A percentile compares a stretch with the other conserved stretches of the same genome.
Conservation (phyloP, 2,888 invertebrate genomes). For the Drosophila antonietae region DNA sequence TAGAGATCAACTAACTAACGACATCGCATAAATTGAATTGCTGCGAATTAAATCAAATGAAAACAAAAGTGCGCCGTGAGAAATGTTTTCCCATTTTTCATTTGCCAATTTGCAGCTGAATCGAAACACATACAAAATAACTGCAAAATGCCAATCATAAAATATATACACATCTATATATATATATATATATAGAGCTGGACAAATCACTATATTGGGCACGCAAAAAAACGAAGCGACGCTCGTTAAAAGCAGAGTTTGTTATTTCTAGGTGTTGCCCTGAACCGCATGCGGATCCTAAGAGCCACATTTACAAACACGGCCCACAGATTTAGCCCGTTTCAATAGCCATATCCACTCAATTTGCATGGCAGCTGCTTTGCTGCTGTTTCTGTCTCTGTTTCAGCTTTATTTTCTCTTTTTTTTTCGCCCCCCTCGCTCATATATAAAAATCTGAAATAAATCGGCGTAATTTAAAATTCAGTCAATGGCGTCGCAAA, state of each 20-base stretch:
- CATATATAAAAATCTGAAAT: slow-evolving; percentile 62
- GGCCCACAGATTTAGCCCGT: slow-evolving; percentile 15
- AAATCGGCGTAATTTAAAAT: slow-evolving; percentile 74
- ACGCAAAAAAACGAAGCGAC: background rate
- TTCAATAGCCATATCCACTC: slow-evolving; percentile 43
- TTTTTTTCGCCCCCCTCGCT: slow-evolving; percentile 5
- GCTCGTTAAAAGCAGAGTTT: slow-evolving; percentile 37
- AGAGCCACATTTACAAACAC: slow-evolving; percentile 19
- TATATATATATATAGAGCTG: slow-evolving; percentile 10
- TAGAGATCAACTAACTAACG: slow-evolving; percentile 32
- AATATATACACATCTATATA: slow-evolving; percentile 16
- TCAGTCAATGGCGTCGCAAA: slow-evolving; percentile 77
- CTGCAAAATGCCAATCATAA: slow-evolving; percentile 54
- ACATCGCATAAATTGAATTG: slow-evolving; percentile 61
- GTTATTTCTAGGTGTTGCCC: slow-evolving; percentile 40
- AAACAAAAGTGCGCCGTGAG: slow-evolving; percentile 63
- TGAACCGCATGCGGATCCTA: slow-evolving; percentile 31
- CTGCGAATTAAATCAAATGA: slow-evolving; percentile 68
- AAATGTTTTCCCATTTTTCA: slow-evolving; percentile 63
- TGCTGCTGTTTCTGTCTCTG: slow-evolving; percentile 25
- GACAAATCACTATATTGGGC: slow-evolving; percentile 18
- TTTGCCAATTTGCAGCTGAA: slow-evolving; percentile 45
- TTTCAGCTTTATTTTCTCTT: slow-evolving; percentile 34
- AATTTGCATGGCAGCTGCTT: slow-evolving; percentile 66
- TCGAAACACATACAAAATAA: slow-evolving; percentile 44